A percentile compares a stretch with the other conserved stretches of the same genome.
These are phyloP conservation scores for Danaus chrysippus DNA, from an alignment of 2,888 invertebrate genomes.

Conservation along the genomic window DNA sequence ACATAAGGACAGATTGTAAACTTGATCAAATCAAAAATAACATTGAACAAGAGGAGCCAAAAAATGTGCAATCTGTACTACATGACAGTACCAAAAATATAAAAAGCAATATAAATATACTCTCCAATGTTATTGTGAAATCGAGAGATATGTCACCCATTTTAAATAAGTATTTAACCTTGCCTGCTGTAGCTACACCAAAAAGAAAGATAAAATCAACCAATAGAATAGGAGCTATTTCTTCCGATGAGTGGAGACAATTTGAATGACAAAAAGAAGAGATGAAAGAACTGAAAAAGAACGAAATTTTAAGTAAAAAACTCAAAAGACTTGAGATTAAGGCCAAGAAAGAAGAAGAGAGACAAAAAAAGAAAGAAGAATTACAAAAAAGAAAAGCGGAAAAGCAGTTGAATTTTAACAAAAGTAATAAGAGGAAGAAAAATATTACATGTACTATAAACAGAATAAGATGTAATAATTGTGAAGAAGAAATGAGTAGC, in stretches of 20 bases:
- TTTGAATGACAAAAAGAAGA: conserved; percentile 5
- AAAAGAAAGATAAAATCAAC: neutral
- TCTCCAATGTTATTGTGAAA: no score
- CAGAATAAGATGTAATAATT: neutral
- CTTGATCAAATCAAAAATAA: no score
- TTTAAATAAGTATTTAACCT: no score
- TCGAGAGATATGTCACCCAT: no score
- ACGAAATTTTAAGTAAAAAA: neutral
- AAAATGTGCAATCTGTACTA: no score
- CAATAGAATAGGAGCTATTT: conserved; percentile 5
- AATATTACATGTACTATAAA: neutral
- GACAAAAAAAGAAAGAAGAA: neutral
- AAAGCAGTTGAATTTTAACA: neutral
- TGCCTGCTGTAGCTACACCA: no score
- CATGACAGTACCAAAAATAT: no score
- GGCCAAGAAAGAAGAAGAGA: neutral
- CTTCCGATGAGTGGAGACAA: conserved; percentile 5
- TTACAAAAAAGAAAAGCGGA: conserved; percentile 5
- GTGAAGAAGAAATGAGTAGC: conserved; percentile 6
- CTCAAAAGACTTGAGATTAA: neutral
- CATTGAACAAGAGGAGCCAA: no score
- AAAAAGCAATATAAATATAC: no score
- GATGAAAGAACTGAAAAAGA: neutral
- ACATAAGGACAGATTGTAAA: no score
- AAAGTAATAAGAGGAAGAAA: neutral